These are phyloP conservation scores for Thelaira solivaga DNA, from an alignment of 2,888 invertebrate species.

Conservation along the genomic window DNA sequence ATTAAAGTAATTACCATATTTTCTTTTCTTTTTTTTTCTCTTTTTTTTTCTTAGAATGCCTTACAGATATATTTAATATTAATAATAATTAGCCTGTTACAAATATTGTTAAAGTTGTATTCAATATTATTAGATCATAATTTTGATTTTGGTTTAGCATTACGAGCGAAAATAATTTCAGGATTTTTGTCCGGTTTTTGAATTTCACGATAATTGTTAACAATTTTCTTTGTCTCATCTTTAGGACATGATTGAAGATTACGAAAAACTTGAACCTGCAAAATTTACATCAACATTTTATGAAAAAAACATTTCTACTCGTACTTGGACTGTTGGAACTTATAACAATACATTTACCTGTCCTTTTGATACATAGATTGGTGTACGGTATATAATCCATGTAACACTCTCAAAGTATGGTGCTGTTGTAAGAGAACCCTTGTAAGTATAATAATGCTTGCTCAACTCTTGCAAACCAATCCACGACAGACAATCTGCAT, in stretches of 20 bases:
- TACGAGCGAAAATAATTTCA: constrained; percentile 76
- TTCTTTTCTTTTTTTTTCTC: too few relatives aligned
- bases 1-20: too few relatives aligned
- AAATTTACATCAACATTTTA: neutral
- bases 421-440: constrained; percentile 85
- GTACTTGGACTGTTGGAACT: too few relatives aligned
- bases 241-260: constrained; percentile 76
- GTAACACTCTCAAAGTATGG: constrained; percentile 86
- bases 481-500: constrained; percentile 82
- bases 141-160: constrained; percentile 76
- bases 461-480: constrained; percentile 82
- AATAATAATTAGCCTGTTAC: constrained; percentile 29
- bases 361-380: constrained; percentile 82
- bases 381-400: constrained; percentile 85
- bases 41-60: too few relatives aligned
- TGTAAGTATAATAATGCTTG: constrained; percentile 85
- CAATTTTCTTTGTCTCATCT: constrained; percentile 76
- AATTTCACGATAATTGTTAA: constrained; percentile 76
- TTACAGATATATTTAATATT: too few relatives aligned
- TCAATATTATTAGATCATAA: constrained; percentile 70
- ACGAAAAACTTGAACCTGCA: constrained; percentile 75
- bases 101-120: neutral
- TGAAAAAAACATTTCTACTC: too few relatives aligned
- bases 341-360: too few relatives aligned
- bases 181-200: constrained; percentile 76